Conservation (phyloP, 2,888 invertebrate species). For the Spisula subtruncata region DNA sequence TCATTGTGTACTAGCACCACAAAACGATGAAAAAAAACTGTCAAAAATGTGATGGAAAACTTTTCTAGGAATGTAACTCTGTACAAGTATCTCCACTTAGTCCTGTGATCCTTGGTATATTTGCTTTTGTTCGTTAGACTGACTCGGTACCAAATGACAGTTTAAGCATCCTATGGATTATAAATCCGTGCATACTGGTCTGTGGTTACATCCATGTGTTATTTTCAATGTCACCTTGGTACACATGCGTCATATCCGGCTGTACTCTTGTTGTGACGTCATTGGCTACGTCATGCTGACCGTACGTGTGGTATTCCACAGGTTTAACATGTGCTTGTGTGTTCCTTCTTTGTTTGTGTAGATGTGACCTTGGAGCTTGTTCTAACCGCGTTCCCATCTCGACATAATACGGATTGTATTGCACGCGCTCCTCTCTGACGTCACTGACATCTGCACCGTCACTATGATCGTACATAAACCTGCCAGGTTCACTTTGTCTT, state of each 20-base stretch:
- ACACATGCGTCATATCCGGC: background rate
- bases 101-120: too few relatives aligned
- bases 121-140: too few relatives aligned
- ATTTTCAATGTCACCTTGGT: background rate
- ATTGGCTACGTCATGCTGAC: background rate
- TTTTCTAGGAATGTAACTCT: too few relatives aligned
- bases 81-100: too few relatives aligned
- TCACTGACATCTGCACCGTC: background rate
- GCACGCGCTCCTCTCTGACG: background rate
- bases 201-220: background rate
- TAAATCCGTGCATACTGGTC: too few relatives aligned
- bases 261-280: background rate
- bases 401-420: constrained; percentile 35
- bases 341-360: background rate
- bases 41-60: too few relatives aligned
- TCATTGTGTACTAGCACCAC: too few relatives aligned
- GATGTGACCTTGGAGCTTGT: too few relatives aligned
- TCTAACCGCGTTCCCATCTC: constrained; percentile 16
- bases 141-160: too few relatives aligned
- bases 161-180: too few relatives aligned
- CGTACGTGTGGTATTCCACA: background rate
- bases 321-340: background rate
- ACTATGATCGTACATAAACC: background rate
- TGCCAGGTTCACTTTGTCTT: constrained; percentile 18
- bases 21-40: too few relatives aligned